Conservation (phyloP, 2,113 vertebrate species). For the Periophthalmus modestus region DNA sequence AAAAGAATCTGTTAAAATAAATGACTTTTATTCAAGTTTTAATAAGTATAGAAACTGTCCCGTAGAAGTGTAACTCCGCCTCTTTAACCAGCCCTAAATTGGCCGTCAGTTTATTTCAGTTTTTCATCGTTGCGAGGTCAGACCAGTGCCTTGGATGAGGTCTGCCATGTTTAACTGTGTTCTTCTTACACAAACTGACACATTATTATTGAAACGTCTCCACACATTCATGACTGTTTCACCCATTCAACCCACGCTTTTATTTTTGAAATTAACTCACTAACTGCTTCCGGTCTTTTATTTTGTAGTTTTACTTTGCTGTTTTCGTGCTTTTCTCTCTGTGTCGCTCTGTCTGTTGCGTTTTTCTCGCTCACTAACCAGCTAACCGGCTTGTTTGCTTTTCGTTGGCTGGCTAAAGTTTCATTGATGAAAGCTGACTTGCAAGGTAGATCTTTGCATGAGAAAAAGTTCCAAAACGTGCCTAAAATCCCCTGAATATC, state of each 20-base stretch:
- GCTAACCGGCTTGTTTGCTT: slow-evolving; percentile 95
- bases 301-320: slow-evolving; percentile 38
- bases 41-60: too few relatives aligned
- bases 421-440: slow-evolving; percentile 99
- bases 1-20: too few relatives aligned
- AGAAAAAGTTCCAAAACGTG: slow-evolving; percentile 70
- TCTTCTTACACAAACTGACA: not conserved
- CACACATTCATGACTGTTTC: not conserved
- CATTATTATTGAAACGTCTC: not conserved
- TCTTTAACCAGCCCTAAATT: too few relatives aligned
- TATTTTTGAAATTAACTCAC: slow-evolving; percentile 55
- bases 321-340: slow-evolving; percentile 55
- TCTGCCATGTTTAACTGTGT: not conserved
- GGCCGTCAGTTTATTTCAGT: too few relatives aligned
- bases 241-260: slow-evolving; percentile 47
- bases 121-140: not conserved
- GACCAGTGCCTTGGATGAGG: too few relatives aligned
- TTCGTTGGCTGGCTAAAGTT: slow-evolving; percentile 98
- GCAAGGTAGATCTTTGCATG: slow-evolving; percentile 97
- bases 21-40: too few relatives aligned
- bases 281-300: slow-evolving; percentile 49
- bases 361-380: slow-evolving; percentile 88
- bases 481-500: slow-evolving; percentile 56
- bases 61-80: too few relatives aligned
- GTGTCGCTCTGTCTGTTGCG: slow-evolving; percentile 40